Percentiles rank a stretch among this genome's conserved stretches.
Conservation (phyloP, 1,140 invertebrate species). For the Danaus plexippus region DNA sequence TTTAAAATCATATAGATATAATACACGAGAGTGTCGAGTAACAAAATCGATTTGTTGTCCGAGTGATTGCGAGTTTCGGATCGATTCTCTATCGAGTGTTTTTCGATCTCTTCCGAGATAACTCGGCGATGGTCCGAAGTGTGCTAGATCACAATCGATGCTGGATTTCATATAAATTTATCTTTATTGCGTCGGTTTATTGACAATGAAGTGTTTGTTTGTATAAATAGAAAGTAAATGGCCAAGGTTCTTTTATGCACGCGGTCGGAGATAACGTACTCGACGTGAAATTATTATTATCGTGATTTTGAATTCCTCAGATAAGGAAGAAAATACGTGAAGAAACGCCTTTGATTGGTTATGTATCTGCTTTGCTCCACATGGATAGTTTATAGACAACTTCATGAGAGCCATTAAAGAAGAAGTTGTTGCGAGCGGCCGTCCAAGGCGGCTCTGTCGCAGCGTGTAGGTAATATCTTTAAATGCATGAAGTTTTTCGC, state of each 20-base stretch:
- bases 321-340: not conserved
- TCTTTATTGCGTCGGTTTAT: conserved; percentile 13
- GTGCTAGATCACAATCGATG: conserved; percentile 19
- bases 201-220: conserved; percentile 10
- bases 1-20: conserved; percentile 5
- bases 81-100: conserved; percentile 32
- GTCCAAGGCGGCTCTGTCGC: not conserved
- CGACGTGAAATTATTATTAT: no score
- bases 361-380: no score
- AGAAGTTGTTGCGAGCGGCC: not conserved
- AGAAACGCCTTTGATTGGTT: not conserved
- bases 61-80: conserved; percentile 27
- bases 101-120: conserved; percentile 26
- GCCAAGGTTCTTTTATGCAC: no score
- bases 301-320: no score
- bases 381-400: no score
- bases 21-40: conserved; percentile 17
- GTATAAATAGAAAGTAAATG: conserved; percentile 4
- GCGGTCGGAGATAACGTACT: no score
- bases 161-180: conserved; percentile 20
- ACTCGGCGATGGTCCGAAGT: conserved; percentile 18
- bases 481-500: conserved; percentile 14
- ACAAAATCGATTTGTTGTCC: conserved; percentile 28
- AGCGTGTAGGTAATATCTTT: no score
- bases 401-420: not conserved